Conservation (phyloP, 2,797 vertebrate genomes). For the Pseudopleuronectes americanus region DNA sequence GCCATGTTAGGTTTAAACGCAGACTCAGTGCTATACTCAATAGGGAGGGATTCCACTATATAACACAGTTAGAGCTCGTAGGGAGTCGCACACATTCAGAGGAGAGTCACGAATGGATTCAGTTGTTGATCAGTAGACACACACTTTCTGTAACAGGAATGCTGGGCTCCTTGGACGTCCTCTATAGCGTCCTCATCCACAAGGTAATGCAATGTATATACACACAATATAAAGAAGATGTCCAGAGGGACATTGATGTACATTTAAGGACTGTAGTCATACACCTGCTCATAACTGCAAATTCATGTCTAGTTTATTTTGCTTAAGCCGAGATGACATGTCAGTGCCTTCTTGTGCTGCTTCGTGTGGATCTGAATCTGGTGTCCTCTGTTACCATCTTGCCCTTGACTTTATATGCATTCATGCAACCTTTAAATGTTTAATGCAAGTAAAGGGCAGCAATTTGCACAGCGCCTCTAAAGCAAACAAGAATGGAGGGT, state of each 20-base stretch:
- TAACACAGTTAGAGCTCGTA: slow-evolving; percentile 58
- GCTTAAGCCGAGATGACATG: not conserved
- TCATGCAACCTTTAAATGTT: not conserved
- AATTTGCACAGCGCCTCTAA: not conserved
- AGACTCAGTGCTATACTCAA: slow-evolving; percentile 77
- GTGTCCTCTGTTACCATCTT: not conserved
- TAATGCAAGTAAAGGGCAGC: not conserved
- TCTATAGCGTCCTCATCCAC: slow-evolving; percentile 82
- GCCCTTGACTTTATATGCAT: not conserved
- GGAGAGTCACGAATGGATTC: slow-evolving; percentile 56
- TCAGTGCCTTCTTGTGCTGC: not conserved
- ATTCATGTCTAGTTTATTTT: not conserved
- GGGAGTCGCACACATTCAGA: slow-evolving; percentile 33
- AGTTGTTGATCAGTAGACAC: slow-evolving; percentile 48
- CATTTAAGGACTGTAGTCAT: not conserved
- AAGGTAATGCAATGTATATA: slow-evolving; percentile 73
- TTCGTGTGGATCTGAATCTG: not conserved
- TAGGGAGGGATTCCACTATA: slow-evolving; percentile 71
- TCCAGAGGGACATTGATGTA: not conserved
- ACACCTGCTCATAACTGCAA: not conserved
- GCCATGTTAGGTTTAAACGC: slow-evolving; percentile 71
- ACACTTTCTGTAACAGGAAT: slow-evolving; percentile 65
- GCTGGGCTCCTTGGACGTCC: slow-evolving; percentile 85
- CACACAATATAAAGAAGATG: not conserved
- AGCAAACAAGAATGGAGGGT: not conserved